A percentile compares a stretch with the other conserved stretches of the same genome.
Evolutionary conservation across 2,797 vertebrate genomes (phyloP).

Genomic region (Diplodus puntazzo): DNA sequence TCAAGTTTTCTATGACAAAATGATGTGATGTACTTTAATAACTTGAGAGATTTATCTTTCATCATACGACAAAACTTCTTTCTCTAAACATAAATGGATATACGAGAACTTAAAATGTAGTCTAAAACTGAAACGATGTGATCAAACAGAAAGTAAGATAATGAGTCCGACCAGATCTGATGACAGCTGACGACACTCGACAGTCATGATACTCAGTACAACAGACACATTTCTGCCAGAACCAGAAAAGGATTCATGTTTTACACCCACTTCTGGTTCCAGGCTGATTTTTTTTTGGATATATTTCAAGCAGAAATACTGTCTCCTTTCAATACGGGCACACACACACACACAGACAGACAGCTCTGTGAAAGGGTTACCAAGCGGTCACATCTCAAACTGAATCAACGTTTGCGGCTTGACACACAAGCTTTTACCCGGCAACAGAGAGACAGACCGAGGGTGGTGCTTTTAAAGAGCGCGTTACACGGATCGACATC

Average conservation of each 20-base stretch:
- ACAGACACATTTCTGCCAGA: neutral
- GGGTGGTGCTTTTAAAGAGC: neutral
- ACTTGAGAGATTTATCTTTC: neutral
- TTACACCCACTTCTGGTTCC: neutral
- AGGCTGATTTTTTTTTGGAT: neutral
- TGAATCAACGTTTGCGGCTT: constrained; percentile 10
- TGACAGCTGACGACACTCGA: neutral
- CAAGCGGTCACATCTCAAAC: constrained; percentile 24
- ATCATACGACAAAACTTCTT: neutral
- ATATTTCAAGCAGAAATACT: neutral
- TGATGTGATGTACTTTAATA: neutral
- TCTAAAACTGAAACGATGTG: neutral
- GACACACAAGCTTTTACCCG: constrained; percentile 22
- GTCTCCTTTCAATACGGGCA: too few species aligned
- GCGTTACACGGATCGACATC: constrained; percentile 2
- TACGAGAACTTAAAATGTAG: neutral
- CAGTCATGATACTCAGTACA: neutral
- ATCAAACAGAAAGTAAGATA: neutral
- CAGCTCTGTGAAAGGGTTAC: constrained; percentile 14
- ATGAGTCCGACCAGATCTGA: neutral
- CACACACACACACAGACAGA: neutral
- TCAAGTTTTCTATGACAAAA: neutral
- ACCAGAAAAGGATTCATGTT: too few species aligned
- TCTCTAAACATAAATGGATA: too few species aligned
- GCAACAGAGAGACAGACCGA: constrained; percentile 4